Base-by-base conservation (phyloP, 2,797 vertebrate species). In the Sebastes reedi region DNA sequence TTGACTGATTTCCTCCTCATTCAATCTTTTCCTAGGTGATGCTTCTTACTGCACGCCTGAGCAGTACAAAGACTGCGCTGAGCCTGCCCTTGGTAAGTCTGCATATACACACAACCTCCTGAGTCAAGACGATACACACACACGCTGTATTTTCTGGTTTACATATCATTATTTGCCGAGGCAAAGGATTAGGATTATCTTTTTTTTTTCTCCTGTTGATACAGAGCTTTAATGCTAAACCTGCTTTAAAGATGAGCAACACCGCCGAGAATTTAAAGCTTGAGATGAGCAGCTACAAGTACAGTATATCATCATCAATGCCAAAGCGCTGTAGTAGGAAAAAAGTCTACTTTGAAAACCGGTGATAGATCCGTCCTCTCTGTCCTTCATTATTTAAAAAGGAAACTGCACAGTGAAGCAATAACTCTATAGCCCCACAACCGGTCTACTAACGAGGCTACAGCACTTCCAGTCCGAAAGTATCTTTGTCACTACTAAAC, bases 51-150 rank as follows among this genome's bases (percentile, higher is more conserved):
- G 98, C 85, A 99, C 98, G 18, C 98, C 98, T 2, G 98, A 99
- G 92, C 98, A 99, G 94, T 99, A 99, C 88, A 99, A 99, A 92
- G 98, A 99, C 82, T 99, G 98, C 3, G 98, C 98, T 11, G 98
- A 99, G 87, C 98, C 98, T 27, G 98, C 98, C 0, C 95, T 99
- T 0, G 95, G 96, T 97, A 87, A 96, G 95, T 91, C 54, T 55
- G 20, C 61, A 46, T 9, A 25, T 1, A 62, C 50, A 59, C 54
- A 73, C 60, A 27, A 39, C 52, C 12, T 39, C 64, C 29, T 24
- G 25, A 61, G 39, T 42, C 24, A 36, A 34, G 29, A 52, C 24
- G 6, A 65, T 3, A 32, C 60, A 68, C 71, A 72, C 27, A 22
- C 18, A 60, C 6, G 59, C 54, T 61, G 22, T 69, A 5, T 30